These are phyloP conservation scores for Thomomys bottae DNA, from an alignment of 2,113 vertebrate species.

Conservation along the genomic window DNA sequence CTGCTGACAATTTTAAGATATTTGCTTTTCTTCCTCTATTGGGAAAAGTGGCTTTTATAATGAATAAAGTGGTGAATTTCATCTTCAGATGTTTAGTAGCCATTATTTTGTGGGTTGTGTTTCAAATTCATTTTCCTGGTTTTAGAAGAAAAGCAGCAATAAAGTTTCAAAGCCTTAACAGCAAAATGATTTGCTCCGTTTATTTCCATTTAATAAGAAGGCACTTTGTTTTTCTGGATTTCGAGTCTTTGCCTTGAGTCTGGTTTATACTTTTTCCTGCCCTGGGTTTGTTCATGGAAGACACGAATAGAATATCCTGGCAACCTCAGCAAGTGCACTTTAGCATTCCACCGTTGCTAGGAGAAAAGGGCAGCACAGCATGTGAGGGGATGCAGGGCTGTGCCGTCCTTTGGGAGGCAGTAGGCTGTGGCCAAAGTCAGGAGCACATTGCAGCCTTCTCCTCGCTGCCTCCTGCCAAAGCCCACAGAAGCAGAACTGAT, in stretches of 20 bases:
- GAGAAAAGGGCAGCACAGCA: conserved; percentile 36
- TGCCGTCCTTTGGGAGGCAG: conserved; percentile 39
- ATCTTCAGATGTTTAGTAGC: conserved; percentile 7
- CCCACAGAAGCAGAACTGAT: background rate
- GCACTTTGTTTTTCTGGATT: background rate
- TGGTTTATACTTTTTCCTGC: background rate
- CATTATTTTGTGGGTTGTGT: background rate
- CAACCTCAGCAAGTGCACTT: conserved; percentile 67
- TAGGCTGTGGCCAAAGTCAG: conserved; percentile 14
- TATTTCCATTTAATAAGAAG: background rate
- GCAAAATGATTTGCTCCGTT: background rate
- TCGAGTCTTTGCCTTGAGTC: background rate
- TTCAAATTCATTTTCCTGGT: conserved; percentile 22
- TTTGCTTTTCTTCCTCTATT: background rate
- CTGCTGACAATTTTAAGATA: conserved; percentile 6
- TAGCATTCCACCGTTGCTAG: conserved; percentile 74
- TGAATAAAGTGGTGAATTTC: conserved; percentile 5
- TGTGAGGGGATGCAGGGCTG: background rate
- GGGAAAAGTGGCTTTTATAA: conserved; percentile 23
- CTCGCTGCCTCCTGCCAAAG: background rate
- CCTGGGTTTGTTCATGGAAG: conserved; percentile 33
- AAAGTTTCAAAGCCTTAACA: background rate
- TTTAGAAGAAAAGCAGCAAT: conserved; percentile 21
- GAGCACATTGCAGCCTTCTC: background rate
- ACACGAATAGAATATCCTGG: conserved; percentile 75